Base-by-base conservation (phyloP, 2,113 vertebrate species). In the Galemys pyrenaicus region DNA sequence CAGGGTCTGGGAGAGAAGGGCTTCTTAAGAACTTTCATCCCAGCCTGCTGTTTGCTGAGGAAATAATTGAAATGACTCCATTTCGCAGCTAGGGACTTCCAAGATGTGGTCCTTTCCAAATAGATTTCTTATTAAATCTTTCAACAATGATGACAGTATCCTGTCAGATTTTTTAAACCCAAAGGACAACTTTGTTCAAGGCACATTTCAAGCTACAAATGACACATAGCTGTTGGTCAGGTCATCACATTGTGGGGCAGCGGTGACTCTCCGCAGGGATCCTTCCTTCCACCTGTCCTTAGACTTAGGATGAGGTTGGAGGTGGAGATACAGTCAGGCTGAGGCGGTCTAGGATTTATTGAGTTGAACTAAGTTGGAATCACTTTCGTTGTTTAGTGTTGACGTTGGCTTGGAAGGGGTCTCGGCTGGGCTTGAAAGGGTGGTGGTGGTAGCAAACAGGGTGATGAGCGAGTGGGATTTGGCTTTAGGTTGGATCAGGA, bases 221-320 rank as follows among this genome's bases (percentile, higher is more conserved):
- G 97, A 92, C 19, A 22, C 94, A 97, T 94, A 97, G 98, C 95
- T 97, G 88, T 96, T 49, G 58, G 78, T 90, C 89, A 92, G 97
- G 91, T 74, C 54, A 24, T 58, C 39, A 77, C 91, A 73, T 11
- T 92, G 70, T 96, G 71, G 96, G 92, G 96, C 74, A 86, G 13
- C 12, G 35, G 91, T 4, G 82, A 83, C 80, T 67, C 64, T 98
- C 60, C 92, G 94, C 64, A 49, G 71, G 97, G 87, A 92, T 16
- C 74, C 22, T 96, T 96, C 89, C 58, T 96, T 91, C 67, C 39
- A 26, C 49, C 54, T 80, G 60, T 91, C 41, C 60, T 89, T 70
- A 54, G 71, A 87, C 77, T 11, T 44, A 6, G 39, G 20, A 54
- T 62, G 56, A 77, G 11, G 56, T 16, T 86, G n/a, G 70, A 65